These are phyloP conservation scores for Dipodomys spectabilis DNA, from an alignment of 2,113 vertebrate species.

Conservation along the genomic window DNA sequence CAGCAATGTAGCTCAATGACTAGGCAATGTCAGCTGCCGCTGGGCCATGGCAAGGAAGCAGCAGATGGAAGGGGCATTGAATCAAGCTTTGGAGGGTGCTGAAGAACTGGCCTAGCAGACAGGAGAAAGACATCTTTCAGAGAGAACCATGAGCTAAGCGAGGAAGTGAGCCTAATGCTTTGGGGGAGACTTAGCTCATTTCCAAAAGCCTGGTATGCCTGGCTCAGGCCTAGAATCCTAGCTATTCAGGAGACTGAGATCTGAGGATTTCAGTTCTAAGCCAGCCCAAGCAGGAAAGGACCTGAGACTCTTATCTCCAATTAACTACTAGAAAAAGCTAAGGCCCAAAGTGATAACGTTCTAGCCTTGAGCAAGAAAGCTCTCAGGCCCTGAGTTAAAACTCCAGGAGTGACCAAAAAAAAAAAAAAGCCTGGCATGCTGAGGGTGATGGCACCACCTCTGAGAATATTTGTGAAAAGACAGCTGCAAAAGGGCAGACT, in stretches of 20 bases:
- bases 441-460: not conserved
- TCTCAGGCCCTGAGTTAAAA: too few species aligned
- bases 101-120: not conserved
- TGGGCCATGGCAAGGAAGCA: not conserved
- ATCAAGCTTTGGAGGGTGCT: not conserved
- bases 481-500: too few species aligned
- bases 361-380: too few species aligned
- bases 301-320: too few species aligned
- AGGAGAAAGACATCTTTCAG: not conserved
- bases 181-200: not conserved
- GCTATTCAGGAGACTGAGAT: too few species aligned
- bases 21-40: not conserved
- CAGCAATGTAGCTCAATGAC: rapidly evolving
- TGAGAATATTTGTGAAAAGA: not conserved
- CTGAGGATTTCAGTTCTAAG: too few species aligned
- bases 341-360: too few species aligned
- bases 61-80: not conserved
- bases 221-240: too few species aligned
- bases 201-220: not conserved
- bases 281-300: too few species aligned
- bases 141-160: not conserved
- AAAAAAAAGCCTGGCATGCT: not conserved
- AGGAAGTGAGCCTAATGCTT: not conserved
- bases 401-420: too few species aligned
- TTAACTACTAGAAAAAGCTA: too few species aligned